Percentiles rank a stretch among this genome's conserved stretches.
Evolutionary conservation across 2,888 invertebrate genomes (phyloP).

Genomic region (Arrhopalites spinosus): DNA sequence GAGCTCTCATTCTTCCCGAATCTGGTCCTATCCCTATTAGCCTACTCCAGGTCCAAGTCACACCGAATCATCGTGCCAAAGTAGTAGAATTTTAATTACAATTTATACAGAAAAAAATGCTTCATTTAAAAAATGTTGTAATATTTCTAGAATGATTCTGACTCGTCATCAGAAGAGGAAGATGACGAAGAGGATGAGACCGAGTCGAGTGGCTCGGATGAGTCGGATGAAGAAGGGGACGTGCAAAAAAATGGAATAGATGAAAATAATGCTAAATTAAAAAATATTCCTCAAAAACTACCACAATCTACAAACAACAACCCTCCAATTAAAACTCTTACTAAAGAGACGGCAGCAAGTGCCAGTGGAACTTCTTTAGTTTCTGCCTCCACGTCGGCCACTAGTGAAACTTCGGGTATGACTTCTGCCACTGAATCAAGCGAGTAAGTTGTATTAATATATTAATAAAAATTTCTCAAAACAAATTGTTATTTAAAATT

Average conservation of each 20-base stretch:
- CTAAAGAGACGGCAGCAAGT: slow-evolving; percentile 1
- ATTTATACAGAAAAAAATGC: not conserved
- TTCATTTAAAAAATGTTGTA: not conserved
- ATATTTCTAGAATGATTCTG: slow-evolving; percentile 34
- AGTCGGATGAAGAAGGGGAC: slow-evolving; percentile 13
- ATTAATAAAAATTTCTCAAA: not conserved
- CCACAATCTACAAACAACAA: slow-evolving; percentile 39
- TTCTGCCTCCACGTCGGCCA: slow-evolving; percentile 19
- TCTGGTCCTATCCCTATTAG: not conserved
- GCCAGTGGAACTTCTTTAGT: slow-evolving; percentile 8
- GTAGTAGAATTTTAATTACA: not conserved
- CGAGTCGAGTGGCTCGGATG: slow-evolving; percentile 34
- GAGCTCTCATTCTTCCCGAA: not conserved
- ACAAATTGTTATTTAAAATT: no score
- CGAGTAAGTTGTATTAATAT: slow-evolving; percentile 37
- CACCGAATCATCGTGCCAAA: not conserved
- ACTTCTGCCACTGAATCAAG: slow-evolving; percentile 31
- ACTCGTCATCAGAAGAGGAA: slow-evolving; percentile 34
- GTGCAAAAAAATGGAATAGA: slow-evolving; percentile 33
- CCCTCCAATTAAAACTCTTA: not conserved
- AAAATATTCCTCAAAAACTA: slow-evolving; percentile 34
- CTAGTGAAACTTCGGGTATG: slow-evolving; percentile 26
- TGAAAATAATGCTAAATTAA: slow-evolving; percentile 43
- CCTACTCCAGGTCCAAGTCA: slow-evolving; percentile 18
- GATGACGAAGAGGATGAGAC: slow-evolving; percentile 49